Conservation (phyloP, 2,797 vertebrate genomes). For the Otolemur crassicaudatus region DNA sequence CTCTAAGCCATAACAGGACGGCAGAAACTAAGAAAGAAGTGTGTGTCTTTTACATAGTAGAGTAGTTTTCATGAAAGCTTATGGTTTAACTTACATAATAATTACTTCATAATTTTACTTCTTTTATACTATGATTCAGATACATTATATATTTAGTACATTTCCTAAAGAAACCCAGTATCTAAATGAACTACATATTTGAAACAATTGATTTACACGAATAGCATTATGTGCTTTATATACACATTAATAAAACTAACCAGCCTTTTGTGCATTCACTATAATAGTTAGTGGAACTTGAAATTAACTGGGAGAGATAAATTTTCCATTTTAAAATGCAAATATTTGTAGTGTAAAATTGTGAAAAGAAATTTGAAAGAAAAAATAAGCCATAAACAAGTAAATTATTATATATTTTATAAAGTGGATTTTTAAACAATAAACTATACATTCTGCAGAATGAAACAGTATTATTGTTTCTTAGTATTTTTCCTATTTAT, state of each 20-base stretch:
- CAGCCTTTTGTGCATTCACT: not conserved
- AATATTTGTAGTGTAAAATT: not conserved
- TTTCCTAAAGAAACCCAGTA: not conserved
- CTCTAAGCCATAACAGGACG: not conserved
- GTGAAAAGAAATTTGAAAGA: not conserved
- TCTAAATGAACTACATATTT: not conserved
- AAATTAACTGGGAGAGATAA: not conserved
- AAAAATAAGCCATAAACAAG: not conserved
- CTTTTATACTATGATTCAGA: not conserved
- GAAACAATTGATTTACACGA: not conserved
- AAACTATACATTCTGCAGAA: not conserved
- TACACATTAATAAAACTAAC: not conserved
- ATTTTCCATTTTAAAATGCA: not conserved
- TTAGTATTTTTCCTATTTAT: not conserved
- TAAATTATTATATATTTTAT: not conserved
- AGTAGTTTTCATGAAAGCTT: not conserved
- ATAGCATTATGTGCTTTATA: not conserved
- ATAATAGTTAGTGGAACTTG: not conserved
- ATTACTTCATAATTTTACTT: not conserved
- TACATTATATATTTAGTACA: not conserved
- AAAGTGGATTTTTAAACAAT: not conserved
- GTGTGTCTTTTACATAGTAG: not conserved
- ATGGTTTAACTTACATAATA: not conserved
- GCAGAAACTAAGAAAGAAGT: not conserved
- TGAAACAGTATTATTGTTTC: not conserved